Evolutionary conservation across 2,888 invertebrate genomes (phyloP).

Genomic region (Norana najaformis): DNA sequence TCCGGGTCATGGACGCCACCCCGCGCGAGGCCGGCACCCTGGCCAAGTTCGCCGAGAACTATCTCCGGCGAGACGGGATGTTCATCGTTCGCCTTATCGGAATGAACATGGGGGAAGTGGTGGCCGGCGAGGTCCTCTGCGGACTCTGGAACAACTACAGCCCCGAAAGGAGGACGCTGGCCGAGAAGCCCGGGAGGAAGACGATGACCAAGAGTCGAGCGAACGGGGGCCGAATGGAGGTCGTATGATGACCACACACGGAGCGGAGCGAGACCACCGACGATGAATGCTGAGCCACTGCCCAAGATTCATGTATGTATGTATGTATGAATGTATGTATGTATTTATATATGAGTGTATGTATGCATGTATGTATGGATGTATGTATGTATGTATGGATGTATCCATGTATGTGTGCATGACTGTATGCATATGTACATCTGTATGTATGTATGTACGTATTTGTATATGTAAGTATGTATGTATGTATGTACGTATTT

Average conservation of each 20-base stretch:
- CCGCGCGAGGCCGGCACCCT: conserved; percentile 47
- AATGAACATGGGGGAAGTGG: conserved; percentile 50
- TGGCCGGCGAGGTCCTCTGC: conserved; percentile 50
- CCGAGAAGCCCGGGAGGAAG: conserved; percentile 47
- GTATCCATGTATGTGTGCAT: neutral
- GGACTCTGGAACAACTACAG: conserved; percentile 52
- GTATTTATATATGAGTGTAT: no score
- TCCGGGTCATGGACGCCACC: conserved; percentile 47
- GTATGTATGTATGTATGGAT: neutral
- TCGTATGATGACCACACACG: conserved; percentile 38
- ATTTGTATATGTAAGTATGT: neutral
- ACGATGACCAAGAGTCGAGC: conserved; percentile 35
- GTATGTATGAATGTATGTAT: no score
- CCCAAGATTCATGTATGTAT: no score
- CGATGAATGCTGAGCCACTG: neutral
- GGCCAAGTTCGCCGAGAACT: conserved; percentile 51
- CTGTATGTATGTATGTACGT: no score
- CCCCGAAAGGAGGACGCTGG: conserved; percentile 47
- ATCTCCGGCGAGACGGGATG: conserved; percentile 49
- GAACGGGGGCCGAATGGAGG: conserved; percentile 45
- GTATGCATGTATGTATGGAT: neutral
- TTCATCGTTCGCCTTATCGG: conserved; percentile 49
- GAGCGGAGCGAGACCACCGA: neutral
- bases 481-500: neutral
- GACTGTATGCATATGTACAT: no score